phyloP scores from a whole-genome alignment of 2,888 invertebrate genomes.

The Apocheima hispidaria region DNA sequence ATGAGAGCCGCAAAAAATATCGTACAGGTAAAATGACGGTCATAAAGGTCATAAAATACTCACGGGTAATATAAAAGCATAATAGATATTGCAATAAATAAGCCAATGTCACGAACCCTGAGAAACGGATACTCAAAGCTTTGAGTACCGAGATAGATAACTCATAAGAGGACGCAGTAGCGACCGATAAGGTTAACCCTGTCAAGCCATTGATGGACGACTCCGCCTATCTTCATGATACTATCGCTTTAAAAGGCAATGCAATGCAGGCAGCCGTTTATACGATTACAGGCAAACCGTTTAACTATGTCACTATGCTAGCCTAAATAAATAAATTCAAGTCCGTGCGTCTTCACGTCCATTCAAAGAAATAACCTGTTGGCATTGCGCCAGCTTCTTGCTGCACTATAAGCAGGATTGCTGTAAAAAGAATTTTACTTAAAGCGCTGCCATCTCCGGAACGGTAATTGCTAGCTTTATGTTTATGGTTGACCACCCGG shows the following conservation, averaged over 20 bases:
- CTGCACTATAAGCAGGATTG: conserved; percentile 58
- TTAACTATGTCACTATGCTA: conserved; percentile 63
- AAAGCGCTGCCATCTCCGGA: conserved; percentile 49
- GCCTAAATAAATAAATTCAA: conserved; percentile 70
- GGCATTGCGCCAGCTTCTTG: conserved; percentile 68
- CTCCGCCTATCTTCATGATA: conserved; percentile 36
- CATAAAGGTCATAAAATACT: neutral
- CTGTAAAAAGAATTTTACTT: conserved; percentile 70
- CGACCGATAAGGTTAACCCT: conserved; percentile 56
- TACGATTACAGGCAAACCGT: conserved; percentile 31
- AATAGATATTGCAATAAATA: conserved; percentile 8
- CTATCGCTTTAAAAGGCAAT: conserved; percentile 40
- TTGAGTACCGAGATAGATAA: conserved; percentile 40
- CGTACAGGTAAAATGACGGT: too few relatives aligned
- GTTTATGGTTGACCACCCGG: conserved; percentile 44
- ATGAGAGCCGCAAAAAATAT: neutral
- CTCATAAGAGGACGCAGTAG: conserved; percentile 45
- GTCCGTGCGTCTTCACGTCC: conserved; percentile 59
- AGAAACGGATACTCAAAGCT: conserved; percentile 31
- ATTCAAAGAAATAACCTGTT: conserved; percentile 71
- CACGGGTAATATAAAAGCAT: neutral
- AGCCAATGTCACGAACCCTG: conserved; percentile 34
- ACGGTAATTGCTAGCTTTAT: conserved; percentile 53
- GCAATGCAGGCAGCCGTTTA: conserved; percentile 41
- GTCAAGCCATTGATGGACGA: conserved; percentile 48